Evolutionary conservation across 1,140 invertebrate species (phyloP), one percentile per base, ranked within the genome.

Genomic region (Tachypleus tridentatus): DNA sequence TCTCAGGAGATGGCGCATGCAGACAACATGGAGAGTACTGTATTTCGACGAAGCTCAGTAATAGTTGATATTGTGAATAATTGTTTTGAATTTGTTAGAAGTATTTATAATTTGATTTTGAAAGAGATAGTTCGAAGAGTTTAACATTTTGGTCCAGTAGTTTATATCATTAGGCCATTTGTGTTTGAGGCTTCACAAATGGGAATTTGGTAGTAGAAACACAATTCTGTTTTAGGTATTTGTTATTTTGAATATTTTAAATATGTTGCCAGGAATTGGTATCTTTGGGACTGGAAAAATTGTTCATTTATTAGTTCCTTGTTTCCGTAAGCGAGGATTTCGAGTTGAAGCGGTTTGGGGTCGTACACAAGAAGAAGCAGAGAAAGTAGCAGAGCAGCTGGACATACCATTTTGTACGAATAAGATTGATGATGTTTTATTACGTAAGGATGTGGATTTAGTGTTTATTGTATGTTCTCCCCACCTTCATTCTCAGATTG

Each of bases 391-490:
- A 0, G 82, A 81, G 62, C 87, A 91, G 72, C 79, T 96, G 3
- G 84, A 87, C 69, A 94, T 97, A 69, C 86, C 89, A 9, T 95
- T 96, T 78, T 86, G 84, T 73, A 96, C 93, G 0, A 90, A 90
- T 73, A 88, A 91, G 78, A 93, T 97, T n/a, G 94, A 98, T 74
- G 93, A 97, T 74, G 91, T 96, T n/a, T 78, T 97, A 7, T 79
- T 98, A 3, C 82, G 88, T 54, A 93, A 93, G 79, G 92, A 96
- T 78, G 93, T 98, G 0, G 93, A 93, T 76, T 77, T 97, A 47
- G 91, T 97, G 64, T 91, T 96, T 65, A 93, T 97, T 6, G 85
- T 94, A 58, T 97, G 93, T 75, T 89, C 93, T 4, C 95, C 95
- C 0, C 93, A 90, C 78, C 80, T 96, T 54, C 95, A 97, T 75